Evolutionary conservation across 2,113 vertebrate genomes (phyloP), one percentile per base, ranked within the genome.

Genomic region (Rhodinocichla rosea): DNA sequence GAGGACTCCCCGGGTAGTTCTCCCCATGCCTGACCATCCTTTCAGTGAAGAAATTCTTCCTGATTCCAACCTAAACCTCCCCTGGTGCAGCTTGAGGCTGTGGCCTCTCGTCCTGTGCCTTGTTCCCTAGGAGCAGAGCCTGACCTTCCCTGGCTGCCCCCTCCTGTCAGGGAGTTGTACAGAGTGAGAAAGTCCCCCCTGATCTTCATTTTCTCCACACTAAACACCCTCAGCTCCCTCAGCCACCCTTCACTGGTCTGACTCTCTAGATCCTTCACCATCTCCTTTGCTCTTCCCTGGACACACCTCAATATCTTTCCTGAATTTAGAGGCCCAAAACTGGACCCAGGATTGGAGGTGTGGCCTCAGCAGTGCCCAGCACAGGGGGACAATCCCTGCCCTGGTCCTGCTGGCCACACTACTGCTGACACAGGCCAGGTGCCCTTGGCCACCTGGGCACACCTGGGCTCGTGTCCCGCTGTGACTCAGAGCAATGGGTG

Each of bases 401-500:
- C n/a, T 76, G 45, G 7, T 60, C 15, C 77, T 67, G 60, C 11
- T 82, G 69, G 60, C 23, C 45, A 40, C 40, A 11, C 20, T 19
- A 7, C 10, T 69, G 5, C 27, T 62, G 63, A 13, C 15, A 13
- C 47, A 55, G 6, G 21, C 63, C 63, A 40, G n/a, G 11, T 69
- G 26, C 24, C 45, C 18, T 1, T 60, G 33, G 37, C 37, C 56
- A 8, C 3, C 20, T 56, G 20, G 55, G 55, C 53, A 55, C 56
- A 59, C 10, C 77, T 75, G 63, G 62, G n/a, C 52, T 69, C 30
- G 1, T 16, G 47, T 69, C 40, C 70, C 69, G 40, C 55, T 0
- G 2, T 11, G 14, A 35, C 35, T 85, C 4, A 3, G 47, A 30
- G 4, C 19, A 2, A 0, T 3, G n/a, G 26, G 12, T 11, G 4